Conservation (phyloP, 1,140 invertebrate species). For the Ephestia elutella region DNA sequence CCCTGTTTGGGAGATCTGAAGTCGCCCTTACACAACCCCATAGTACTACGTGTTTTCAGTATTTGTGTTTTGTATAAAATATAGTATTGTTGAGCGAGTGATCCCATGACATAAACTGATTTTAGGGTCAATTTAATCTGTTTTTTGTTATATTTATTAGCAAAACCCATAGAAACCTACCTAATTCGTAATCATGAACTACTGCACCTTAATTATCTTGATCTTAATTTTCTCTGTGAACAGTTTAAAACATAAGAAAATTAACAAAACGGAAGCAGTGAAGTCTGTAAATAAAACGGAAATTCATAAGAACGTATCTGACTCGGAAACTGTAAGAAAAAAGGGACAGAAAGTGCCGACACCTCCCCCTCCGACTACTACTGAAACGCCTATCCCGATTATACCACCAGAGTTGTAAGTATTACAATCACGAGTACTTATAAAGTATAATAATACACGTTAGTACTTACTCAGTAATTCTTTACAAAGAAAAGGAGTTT, state of each 20-base stretch:
- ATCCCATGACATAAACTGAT: no score
- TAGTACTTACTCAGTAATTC: no score
- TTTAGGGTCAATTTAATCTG: no score
- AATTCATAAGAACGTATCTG: slow-evolving; percentile 9
- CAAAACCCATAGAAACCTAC: no score
- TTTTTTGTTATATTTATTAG: no score
- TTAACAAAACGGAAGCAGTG: neutral
- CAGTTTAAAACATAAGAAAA: slow-evolving; percentile 11
- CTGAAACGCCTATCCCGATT: neutral
- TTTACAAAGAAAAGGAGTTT: no score
- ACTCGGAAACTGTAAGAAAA: slow-evolving; percentile 30
- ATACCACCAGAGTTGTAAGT: neutral
- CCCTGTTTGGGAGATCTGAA: neutral
- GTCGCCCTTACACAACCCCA: neutral
- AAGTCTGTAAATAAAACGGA: neutral
- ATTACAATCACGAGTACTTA: neutral
- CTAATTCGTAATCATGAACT: neutral
- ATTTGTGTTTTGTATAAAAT: neutral
- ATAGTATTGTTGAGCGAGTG: no score
- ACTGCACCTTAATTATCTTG: neutral
- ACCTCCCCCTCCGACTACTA: slow-evolving; percentile 19
- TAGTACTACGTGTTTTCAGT: neutral
- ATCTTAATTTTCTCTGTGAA: slow-evolving; percentile 3
- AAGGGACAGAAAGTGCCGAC: slow-evolving; percentile 45
- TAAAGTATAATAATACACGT: no score